Conservation (phyloP, 2,113 vertebrate genomes). For the Coptodon bakossiorum region DNA sequence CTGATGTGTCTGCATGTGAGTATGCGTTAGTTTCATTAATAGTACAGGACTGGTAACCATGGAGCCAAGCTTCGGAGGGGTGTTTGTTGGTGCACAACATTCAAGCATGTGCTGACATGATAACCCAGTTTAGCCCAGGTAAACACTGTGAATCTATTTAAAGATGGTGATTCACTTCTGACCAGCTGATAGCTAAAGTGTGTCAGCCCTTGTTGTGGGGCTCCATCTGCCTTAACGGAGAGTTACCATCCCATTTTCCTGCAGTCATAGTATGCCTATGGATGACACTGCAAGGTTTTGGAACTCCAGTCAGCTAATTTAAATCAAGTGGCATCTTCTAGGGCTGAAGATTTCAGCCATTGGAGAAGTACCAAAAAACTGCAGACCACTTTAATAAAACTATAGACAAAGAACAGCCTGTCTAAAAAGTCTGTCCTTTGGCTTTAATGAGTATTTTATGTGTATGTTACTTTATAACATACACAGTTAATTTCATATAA, state of each 20-base stretch:
- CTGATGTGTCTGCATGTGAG: not conserved
- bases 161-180: not conserved
- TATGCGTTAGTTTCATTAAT: not conserved
- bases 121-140: not conserved
- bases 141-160: slow-evolving; percentile 25
- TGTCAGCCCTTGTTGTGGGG: not conserved
- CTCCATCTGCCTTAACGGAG: not conserved
- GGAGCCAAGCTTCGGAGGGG: not conserved
- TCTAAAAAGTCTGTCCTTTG: not conserved
- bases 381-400: not conserved
- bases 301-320: not conserved
- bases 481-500: not conserved
- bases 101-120: not conserved
- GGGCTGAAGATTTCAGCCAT: not conserved
- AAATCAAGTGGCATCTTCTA: not conserved
- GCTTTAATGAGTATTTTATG: not conserved
- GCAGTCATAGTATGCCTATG: not conserved
- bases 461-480: not conserved
- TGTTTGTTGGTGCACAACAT: slow-evolving; percentile 31
- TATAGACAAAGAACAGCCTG: not conserved
- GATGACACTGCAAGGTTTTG: not conserved
- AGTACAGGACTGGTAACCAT: not conserved
- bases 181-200: not conserved
- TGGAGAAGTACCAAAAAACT: not conserved
- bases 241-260: not conserved